Base-by-base conservation (phyloP, 2,888 invertebrate species). In the Stenoptilia bipunctidactyla region DNA sequence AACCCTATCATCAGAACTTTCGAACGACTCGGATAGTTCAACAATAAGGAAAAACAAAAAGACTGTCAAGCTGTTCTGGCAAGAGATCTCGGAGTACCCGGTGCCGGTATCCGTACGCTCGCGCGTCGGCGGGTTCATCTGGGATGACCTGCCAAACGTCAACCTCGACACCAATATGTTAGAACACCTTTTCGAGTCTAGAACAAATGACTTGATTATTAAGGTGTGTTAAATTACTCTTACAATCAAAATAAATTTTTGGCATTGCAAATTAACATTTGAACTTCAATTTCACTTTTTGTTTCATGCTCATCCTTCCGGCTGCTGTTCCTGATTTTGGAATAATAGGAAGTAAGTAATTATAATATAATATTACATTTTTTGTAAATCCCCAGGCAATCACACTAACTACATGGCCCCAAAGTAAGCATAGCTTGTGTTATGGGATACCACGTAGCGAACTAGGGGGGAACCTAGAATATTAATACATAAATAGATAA, bases 31-130 rank as follows among this genome's bases (percentile, higher is more conserved):
- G 12, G 73, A 84, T 56, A 61, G 79, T 60, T 68, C 85, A 46
- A 67, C 88, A 0, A 86, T 89, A 33, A 92, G 90, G 66, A 96
- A 96, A 66, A 96, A 91, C 62, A 97, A 97, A 77, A 96, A 98
- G 69, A 98, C 98, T 15, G 93, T 99, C 10, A 97, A 97, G 74
- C 84, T 99, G 39, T 99, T 99, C 72, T 99, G 99, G 99, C 94
- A 94, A 63, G 97, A 98, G 74, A 93, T 95, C 5, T 88, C 93
- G 51, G 94, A 94, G 49, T 90, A 90, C 60, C 89, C 90, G 0
- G 57, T 63, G n/a, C 72, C 76, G 2, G 61, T 77, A 25, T 55
- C 77, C 41, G 68, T 84, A 33, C 77, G 83, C 10, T 79, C 90
- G 27, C 89, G 89, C 45, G 80, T 90, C 37, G 84, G 85, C 48